Percentiles rank a stretch among this genome's conserved stretches.
Conservation (phyloP, 2,888 invertebrate species). For the Callinectes sapidus region DNA sequence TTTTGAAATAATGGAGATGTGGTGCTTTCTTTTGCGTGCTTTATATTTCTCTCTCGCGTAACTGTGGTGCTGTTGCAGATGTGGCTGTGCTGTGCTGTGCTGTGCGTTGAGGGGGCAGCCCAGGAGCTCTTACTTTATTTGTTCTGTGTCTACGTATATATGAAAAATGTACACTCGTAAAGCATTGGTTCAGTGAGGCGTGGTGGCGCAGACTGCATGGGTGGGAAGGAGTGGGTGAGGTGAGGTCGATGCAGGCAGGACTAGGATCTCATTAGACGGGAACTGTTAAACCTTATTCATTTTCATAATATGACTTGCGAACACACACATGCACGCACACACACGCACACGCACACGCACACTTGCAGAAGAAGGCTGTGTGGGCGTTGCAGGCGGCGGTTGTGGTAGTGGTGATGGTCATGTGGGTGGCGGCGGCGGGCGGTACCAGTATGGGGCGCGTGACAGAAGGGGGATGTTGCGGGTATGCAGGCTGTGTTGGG, state of each 20-base stretch:
- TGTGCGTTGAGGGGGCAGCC: background rate
- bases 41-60: background rate
- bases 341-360: background rate
- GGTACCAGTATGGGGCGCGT: background rate
- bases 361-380: background rate
- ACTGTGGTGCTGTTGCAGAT: background rate
- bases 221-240: background rate
- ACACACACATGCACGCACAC: background rate
- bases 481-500: background rate
- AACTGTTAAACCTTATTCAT: background rate
- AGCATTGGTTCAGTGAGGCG: background rate
- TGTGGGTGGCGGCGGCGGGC: background rate
- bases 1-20: too few species aligned
- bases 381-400: background rate
- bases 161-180: background rate
- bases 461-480: background rate
- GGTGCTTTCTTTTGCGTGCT: background rate
- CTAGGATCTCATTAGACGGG: background rate
- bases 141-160: background rate
- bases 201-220: background rate
- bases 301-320: background rate
- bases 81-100: background rate
- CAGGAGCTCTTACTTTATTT: background rate
- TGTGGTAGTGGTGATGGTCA: background rate
- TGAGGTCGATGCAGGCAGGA: background rate